phyloP scores from a whole-genome alignment of 2,113 vertebrate genomes.

The Macrotis lagotis region DNA sequence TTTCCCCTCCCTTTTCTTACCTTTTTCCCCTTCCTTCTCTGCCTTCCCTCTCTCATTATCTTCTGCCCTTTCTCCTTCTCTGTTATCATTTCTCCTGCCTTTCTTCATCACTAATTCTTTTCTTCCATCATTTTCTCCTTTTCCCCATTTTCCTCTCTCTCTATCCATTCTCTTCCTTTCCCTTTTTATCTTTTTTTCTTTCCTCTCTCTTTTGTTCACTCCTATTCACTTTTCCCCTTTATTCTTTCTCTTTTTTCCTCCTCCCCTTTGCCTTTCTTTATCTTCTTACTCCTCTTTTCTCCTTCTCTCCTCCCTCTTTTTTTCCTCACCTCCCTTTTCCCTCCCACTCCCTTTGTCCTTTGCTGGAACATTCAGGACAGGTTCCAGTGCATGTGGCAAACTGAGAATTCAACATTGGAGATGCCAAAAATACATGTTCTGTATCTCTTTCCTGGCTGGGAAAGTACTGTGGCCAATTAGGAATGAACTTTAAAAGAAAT shows the following conservation, averaged over 20 bases:
- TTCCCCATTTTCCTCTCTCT: neutral
- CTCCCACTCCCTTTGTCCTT: neutral
- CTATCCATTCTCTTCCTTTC: neutral
- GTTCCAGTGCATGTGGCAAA: slow-evolving; percentile 45
- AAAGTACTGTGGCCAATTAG: slow-evolving; percentile 73
- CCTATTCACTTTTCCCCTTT: neutral
- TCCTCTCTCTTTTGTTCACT: too few species aligned
- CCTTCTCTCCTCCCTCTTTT: neutral
- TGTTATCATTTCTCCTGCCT: neutral
- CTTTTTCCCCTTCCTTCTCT: neutral
- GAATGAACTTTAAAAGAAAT: slow-evolving; percentile 78
- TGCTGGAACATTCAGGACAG: slow-evolving; percentile 41
- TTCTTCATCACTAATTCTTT: too few species aligned
- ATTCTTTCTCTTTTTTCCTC: neutral
- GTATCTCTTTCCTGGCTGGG: slow-evolving; percentile 53
- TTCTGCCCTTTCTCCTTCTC: neutral
- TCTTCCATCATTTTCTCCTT: neutral
- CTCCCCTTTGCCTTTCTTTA: too few species aligned
- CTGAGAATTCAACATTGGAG: slow-evolving; percentile 25
- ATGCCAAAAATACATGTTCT: slow-evolving; percentile 50
- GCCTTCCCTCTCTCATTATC: neutral
- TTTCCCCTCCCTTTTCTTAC: neutral
- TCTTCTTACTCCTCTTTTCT: neutral
- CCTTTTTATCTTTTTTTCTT: neutral
- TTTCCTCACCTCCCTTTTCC: slow-evolving; percentile 13